Conservation (phyloP, 2,888 invertebrate species). For the Drosophila lacicola region DNA sequence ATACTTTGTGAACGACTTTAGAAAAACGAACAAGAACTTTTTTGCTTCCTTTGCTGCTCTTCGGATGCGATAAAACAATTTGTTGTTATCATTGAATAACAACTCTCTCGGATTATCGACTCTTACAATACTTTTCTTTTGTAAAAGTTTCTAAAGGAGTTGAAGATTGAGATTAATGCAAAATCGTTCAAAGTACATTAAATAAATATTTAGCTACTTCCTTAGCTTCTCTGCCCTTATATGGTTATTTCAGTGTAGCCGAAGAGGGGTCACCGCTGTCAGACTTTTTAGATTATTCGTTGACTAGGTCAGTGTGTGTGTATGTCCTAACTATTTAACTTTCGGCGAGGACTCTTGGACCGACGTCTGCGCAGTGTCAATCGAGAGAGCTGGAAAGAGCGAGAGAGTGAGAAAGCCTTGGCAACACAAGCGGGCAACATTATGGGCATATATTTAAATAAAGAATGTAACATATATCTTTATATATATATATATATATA, state of each 20-base stretch:
- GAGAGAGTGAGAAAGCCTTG: conserved; percentile 7
- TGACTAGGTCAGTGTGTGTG: conserved; percentile 78
- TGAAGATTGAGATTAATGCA: no score
- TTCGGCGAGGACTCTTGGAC: conserved; percentile 10
- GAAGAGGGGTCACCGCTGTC: conserved; percentile 33
- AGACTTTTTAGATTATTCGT: conserved; percentile 47
- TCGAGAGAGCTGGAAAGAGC: not conserved
- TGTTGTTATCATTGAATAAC: conserved; percentile 15
- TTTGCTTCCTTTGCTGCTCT: conserved; percentile 7
- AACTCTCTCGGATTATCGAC: conserved; percentile 4
- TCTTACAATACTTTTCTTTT: not conserved
- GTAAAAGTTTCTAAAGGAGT: not conserved
- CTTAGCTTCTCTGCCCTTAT: conserved; percentile 42
- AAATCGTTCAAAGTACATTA: no score
- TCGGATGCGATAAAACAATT: not conserved
- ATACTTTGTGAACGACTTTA: not conserved
- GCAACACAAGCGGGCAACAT: conserved; percentile 24
- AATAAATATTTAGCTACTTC: not conserved
- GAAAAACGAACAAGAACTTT: not conserved
- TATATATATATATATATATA: no score
- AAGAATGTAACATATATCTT: no score
- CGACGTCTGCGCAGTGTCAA: conserved; percentile 55
- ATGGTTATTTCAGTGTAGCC: conserved; percentile 56
- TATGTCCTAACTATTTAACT: conserved; percentile 33
- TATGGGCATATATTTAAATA: not conserved